phyloP scores from a whole-genome alignment of 2,113 vertebrate genomes.

The Odontophorus gujanensis region DNA sequence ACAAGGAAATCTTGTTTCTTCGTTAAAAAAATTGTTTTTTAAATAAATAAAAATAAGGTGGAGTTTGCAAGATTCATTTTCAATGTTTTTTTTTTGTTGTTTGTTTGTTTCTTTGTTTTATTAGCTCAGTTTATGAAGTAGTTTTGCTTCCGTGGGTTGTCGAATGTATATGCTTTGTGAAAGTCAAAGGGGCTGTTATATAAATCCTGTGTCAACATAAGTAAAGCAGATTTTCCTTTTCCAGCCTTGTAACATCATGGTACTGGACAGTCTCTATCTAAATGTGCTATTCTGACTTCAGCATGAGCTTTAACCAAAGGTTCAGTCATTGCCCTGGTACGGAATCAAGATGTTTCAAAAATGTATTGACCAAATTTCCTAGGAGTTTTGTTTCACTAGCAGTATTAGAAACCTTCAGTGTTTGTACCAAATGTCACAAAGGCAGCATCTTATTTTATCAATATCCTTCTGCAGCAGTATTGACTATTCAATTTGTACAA shows the following conservation, averaged over 20 bases:
- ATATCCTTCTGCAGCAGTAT: not conserved
- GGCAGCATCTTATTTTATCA: not conserved
- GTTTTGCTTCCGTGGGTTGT: not conserved
- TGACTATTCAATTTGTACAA: not conserved
- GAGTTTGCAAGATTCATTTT: not conserved
- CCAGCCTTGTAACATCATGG: fast-evolving
- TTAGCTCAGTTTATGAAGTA: not conserved
- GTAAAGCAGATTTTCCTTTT: not conserved
- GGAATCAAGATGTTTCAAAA: not conserved
- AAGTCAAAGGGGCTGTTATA: not conserved
- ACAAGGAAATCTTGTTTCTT: not conserved
- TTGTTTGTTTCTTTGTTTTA: too few species aligned
- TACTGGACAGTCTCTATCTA: not conserved
- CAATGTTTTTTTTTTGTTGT: not conserved
- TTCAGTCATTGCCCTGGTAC: fast-evolving
- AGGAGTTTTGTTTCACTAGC: slow-evolving; percentile 21
- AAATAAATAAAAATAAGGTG: not conserved
- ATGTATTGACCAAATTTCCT: slow-evolving; percentile 3
- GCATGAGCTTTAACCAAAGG: not conserved
- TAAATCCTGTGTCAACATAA: not conserved
- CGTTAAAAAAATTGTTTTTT: not conserved
- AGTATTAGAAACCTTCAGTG: not conserved
- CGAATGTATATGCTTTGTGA: not conserved
- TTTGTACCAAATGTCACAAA: not conserved
- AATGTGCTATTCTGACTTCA: not conserved